Evolutionary conservation across 2,113 vertebrate genomes (phyloP), one percentile per base, ranked within the genome.

Genomic region (Phalacrocorax carbo): DNA sequence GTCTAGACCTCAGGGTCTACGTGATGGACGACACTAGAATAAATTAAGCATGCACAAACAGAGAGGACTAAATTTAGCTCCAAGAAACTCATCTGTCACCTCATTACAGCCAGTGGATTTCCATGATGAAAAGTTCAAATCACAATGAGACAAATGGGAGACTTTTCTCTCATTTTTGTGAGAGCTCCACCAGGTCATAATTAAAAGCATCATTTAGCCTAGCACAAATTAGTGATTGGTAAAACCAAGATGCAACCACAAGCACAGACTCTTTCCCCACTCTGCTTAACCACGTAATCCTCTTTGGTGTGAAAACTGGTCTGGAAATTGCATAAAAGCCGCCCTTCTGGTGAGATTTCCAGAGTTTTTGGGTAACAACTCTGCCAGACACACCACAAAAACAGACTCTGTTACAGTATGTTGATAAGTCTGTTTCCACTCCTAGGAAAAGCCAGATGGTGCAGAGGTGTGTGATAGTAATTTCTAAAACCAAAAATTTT

Each of bases 41-140:
- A 79, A 91, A 87, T 82, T 66, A 93, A 95, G 65, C 29, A 27
- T 40, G 34, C n/a, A 76, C 54, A 79, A 48, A 72, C 11, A 85
- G 65, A 89, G 12, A 87, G 18, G 44, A 76, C 57, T 82, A 64
- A 75, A 91, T 62, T 75, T 65, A 76, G 48, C 52, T 89, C 73
- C 77, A 94, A 91, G 77, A 94, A 95, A 85, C 42, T 93, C 52
- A 64, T 34, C 49, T 82, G 86, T 87, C 93, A 95, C 89, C 38
- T 95, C 86, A 91, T 91, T 86, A 92, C 17, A 92, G 58, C 40
- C 52, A 77, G 21, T 0, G 16, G 40, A 94, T 76, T 96, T 96
- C 86, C 52, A 90, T 26, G 49, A 90, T 82, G 71, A 95, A 93
- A 95, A 85, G 61, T 90, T 82, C 73, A 96, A 91, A 82, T 93